Evolutionary conservation across 2,888 invertebrate species (phyloP).

Genomic region (Meiosimyza decipiens): DNA sequence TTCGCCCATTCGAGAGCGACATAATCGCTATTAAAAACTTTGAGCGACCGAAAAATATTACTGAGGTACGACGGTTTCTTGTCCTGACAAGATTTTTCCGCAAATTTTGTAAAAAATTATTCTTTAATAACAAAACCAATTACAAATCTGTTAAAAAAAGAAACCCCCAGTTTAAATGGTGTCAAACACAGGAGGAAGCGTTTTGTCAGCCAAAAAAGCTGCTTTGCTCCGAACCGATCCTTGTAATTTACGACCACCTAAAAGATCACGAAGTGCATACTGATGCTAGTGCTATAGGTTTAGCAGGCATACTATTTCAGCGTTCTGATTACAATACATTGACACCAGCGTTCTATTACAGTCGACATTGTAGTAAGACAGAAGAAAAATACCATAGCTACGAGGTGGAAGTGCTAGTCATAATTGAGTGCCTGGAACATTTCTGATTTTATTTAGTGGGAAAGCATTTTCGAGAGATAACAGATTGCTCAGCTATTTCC

Average conservation of each 20-base stretch:
- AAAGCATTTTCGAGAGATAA: neutral
- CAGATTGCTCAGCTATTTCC: neutral
- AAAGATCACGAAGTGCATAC: conserved; percentile 41
- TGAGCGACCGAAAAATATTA: conserved; percentile 35
- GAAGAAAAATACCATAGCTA: too few relatives aligned
- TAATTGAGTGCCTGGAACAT: neutral
- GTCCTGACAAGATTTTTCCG: conserved; percentile 42
- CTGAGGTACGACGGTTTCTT: conserved; percentile 40
- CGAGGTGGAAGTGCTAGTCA: too few relatives aligned
- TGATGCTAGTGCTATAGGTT: conserved; percentile 15
- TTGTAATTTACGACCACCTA: conserved; percentile 36
- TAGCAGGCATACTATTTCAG: conserved; percentile 1
- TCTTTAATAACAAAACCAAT: conserved; percentile 36
- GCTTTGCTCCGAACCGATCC: conserved; percentile 32
- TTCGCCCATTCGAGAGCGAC: conserved; percentile 38
- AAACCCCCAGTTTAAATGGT: conserved; percentile 26
- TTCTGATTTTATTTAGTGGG: conserved; percentile 1
- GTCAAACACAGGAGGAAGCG: neutral
- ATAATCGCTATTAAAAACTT: conserved; percentile 39
- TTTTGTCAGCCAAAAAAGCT: conserved; percentile 18
- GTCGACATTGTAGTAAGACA: too few relatives aligned
- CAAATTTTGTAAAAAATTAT: conserved; percentile 39
- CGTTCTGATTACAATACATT: neutral
- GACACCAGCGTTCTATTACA: neutral
- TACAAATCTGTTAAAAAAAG: conserved; percentile 24